phyloP scores from a whole-genome alignment of 2,113 vertebrate genomes.

The Phrynosoma blainvillii region DNA sequence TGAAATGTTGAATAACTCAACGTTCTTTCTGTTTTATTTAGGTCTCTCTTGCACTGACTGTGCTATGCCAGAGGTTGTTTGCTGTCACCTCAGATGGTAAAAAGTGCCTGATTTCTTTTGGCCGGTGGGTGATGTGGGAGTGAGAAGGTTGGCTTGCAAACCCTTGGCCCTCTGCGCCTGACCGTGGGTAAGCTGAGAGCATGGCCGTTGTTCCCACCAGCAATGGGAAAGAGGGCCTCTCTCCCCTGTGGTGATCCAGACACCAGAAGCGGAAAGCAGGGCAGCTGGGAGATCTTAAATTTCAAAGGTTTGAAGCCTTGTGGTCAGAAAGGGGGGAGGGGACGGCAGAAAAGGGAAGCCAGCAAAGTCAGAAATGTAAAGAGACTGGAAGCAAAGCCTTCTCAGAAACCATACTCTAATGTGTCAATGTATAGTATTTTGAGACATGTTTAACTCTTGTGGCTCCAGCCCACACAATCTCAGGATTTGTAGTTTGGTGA shows the following conservation, averaged over 20 bases:
- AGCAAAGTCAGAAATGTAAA: neutral
- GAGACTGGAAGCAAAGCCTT: neutral
- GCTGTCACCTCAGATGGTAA: neutral
- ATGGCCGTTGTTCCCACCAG: conserved; percentile 1
- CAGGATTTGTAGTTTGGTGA: neutral
- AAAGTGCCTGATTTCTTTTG: neutral
- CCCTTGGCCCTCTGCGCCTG: neutral
- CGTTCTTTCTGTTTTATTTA: neutral
- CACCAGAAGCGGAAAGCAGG: conserved; percentile 5
- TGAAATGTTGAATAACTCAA: neutral
- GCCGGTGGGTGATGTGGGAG: neutral
- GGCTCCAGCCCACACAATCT: neutral
- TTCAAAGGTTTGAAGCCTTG: conserved; percentile 6
- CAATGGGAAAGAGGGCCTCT: neutral
- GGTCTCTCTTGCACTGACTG: neutral
- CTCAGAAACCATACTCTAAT: no score
- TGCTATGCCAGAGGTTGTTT: neutral
- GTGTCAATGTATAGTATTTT: no score
- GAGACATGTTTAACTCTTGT: neutral
- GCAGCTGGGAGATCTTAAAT: conserved; percentile 30
- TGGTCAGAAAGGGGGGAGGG: neutral
- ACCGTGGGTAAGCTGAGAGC: neutral
- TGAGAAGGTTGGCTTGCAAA: neutral
- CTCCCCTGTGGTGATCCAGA: conserved; percentile 12
- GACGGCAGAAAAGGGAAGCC: neutral